phyloP scores from a whole-genome alignment of 2,888 invertebrate genomes.

The Halocaridina rubra region DNA sequence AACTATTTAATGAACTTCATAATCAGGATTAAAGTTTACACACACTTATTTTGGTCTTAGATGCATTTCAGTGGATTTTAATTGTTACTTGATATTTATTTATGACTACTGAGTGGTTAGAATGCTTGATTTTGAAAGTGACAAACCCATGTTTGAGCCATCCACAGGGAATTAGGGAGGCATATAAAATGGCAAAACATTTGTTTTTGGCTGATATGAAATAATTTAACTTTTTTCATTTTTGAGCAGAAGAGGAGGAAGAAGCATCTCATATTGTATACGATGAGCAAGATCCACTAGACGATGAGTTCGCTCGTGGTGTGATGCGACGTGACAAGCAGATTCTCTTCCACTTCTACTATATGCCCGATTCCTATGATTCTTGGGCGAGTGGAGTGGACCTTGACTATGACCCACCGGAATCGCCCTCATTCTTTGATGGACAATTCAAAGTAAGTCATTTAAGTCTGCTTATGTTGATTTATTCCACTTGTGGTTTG shows the following conservation, averaged over 20 bases:
- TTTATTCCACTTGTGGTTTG: too few species aligned
- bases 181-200: too few species aligned
- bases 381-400: constrained; percentile 75
- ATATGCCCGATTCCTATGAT: constrained; percentile 93
- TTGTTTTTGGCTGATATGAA: too few species aligned
- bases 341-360: constrained; percentile 94
- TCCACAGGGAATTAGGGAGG: background rate
- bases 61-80: too few species aligned
- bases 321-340: constrained; percentile 77
- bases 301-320: constrained; percentile 80
- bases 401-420: constrained; percentile 61
- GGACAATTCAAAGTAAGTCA: constrained; percentile 42
- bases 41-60: too few species aligned
- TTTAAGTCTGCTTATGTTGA: too few species aligned
- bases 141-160: too few species aligned
- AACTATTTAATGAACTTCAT: too few species aligned
- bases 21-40: too few species aligned
- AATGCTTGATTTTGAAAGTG: too few species aligned
- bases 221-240: constrained; percentile 65
- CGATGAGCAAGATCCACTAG: constrained; percentile 84
- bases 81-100: background rate
- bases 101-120: background rate
- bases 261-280: constrained; percentile 93
- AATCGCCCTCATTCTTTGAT: constrained; percentile 56
- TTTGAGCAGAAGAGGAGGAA: constrained; percentile 84